Evolutionary conservation across 53 echinoderm and acorn worm species (phyloP).

Genomic region (Actinopyga echinites): DNA sequence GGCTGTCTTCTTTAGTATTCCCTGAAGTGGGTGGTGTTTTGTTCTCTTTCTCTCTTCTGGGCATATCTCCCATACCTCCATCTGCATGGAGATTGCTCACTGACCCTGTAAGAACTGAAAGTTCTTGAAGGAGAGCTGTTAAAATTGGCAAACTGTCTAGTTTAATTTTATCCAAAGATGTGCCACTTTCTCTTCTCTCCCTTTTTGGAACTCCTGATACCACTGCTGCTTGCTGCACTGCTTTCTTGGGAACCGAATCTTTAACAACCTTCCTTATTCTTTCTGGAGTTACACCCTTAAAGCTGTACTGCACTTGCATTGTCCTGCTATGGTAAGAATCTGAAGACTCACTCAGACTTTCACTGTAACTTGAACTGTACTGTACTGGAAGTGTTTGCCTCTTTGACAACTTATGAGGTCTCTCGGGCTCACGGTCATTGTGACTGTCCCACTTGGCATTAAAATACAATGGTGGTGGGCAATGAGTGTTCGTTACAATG

Average conservation of each 20-base stretch:
- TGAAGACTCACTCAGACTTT: slow-evolving; percentile 24
- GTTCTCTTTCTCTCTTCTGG: slow-evolving; percentile 3
- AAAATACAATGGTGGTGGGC: slow-evolving; percentile 91
- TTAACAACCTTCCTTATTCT: neutral
- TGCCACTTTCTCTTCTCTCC: neutral
- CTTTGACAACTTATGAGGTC: neutral
- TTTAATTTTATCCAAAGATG: neutral
- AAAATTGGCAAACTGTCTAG: slow-evolving; percentile 66
- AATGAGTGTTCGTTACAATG: slow-evolving; percentile 71
- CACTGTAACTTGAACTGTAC: no score
- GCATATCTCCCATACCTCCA: neutral
- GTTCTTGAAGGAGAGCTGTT: slow-evolving; percentile 73
- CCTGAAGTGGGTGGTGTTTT: neutral
- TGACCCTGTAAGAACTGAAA: slow-evolving; percentile 68
- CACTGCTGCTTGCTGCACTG: neutral
- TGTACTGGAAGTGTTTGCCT: neutral
- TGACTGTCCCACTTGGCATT: slow-evolving; percentile 68
- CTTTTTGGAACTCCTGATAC: neutral
- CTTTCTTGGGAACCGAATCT: neutral
- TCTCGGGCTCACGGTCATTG: neutral
- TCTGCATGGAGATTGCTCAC: neutral
- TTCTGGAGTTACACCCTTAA: neutral
- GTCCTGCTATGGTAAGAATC: slow-evolving; percentile 1
- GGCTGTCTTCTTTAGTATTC: neutral
- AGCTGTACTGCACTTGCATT: neutral